A percentile compares a stretch with the other conserved stretches of the same genome.
Evolutionary conservation across 1,140 invertebrate genomes (phyloP).

Genomic region (Nephila pilipes): DNA sequence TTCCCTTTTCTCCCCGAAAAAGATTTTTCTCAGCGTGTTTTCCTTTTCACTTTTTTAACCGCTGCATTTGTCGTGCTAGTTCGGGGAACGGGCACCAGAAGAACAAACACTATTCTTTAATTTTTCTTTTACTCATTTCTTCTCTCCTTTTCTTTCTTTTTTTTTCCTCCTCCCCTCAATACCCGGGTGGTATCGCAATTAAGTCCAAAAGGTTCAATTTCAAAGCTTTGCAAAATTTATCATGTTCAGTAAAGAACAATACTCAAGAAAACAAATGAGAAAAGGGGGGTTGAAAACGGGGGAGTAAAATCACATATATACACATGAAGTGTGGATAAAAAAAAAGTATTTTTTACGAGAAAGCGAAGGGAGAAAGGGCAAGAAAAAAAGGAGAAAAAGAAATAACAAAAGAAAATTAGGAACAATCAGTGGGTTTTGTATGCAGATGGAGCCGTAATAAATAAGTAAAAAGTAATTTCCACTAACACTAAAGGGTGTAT

Average conservation of each 20-base stretch:
- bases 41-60: constrained; percentile 58
- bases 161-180: constrained; percentile 43
- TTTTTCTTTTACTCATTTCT: constrained; percentile 63
- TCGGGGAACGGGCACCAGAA: constrained; percentile 33
- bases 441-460: constrained; percentile 76
- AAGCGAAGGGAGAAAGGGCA: background rate
- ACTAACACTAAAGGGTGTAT: constrained; percentile 67
- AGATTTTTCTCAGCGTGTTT: constrained; percentile 54
- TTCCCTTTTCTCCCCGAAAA: constrained; percentile 2
- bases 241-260: constrained; percentile 73
- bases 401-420: constrained; percentile 67
- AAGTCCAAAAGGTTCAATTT: constrained; percentile 77
- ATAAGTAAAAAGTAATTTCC: constrained; percentile 77
- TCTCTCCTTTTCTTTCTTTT: background rate
- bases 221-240: constrained; percentile 76
- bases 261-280: constrained; percentile 65
- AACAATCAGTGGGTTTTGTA: constrained; percentile 74
- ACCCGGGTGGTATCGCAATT: constrained; percentile 73
- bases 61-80: constrained; percentile 45
- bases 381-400: constrained; percentile 5
- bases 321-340: constrained; percentile 37
- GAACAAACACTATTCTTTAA: constrained; percentile 76
- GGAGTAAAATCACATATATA: constrained; percentile 33
- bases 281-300: background rate
- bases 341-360: background rate